Evolutionary conservation across 2,888 invertebrate species (phyloP).

Genomic region (Ctena decussata): DNA sequence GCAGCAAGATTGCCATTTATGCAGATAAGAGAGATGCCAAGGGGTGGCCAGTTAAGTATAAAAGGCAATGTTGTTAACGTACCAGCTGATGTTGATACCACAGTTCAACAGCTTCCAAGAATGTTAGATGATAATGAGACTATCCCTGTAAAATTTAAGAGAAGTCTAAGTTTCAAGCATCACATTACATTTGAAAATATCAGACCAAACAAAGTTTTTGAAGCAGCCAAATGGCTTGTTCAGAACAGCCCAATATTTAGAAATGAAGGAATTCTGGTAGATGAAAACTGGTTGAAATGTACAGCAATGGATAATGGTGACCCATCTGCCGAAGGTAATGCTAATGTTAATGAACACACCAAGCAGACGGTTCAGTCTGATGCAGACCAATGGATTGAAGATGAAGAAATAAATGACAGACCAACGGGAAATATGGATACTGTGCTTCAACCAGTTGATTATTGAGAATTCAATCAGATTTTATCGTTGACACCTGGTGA

Average conservation of each 20-base stretch:
- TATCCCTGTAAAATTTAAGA: slow-evolving; percentile 6
- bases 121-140: background rate
- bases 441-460: slow-evolving; percentile 20
- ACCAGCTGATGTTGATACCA: background rate
- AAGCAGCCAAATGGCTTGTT: slow-evolving; percentile 21
- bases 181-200: slow-evolving; percentile 1
- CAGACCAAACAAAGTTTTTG: slow-evolving; percentile 20
- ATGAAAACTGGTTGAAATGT: slow-evolving; percentile 15
- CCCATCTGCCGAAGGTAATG: background rate
- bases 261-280: slow-evolving; percentile 18
- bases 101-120: background rate
- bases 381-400: slow-evolving; percentile 33
- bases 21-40: background rate
- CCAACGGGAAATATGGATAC: slow-evolving; percentile 12
- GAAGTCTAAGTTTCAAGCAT: background rate
- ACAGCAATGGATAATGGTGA: background rate
- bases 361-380: background rate
- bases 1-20: slow-evolving; percentile 9
- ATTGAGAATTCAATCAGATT: background rate
- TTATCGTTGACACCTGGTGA: slow-evolving; percentile 36
- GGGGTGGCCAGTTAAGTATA: background rate
- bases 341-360: background rate
- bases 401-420: slow-evolving; percentile 8
- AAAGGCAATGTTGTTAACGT: background rate
- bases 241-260: slow-evolving; percentile 8